Percentiles rank a stretch among this genome's conserved stretches.
phyloP scores from a whole-genome alignment of 2,113 vertebrate species.

The Dendropsophus ebraccatus region DNA sequence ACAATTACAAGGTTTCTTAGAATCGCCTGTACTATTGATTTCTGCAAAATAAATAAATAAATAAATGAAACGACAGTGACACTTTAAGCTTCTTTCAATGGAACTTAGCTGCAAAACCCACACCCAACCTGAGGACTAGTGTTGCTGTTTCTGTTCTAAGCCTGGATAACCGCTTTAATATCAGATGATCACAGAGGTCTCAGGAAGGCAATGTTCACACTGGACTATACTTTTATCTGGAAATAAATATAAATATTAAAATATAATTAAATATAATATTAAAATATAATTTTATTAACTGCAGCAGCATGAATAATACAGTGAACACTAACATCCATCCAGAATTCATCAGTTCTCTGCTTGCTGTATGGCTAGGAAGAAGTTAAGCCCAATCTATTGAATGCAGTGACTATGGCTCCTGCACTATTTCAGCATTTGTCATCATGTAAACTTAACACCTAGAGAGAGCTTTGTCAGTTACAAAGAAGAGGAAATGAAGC shows the following conservation, averaged over 20 bases:
- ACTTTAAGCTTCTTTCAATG: no score
- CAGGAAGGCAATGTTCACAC: no score
- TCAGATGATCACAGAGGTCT: background rate
- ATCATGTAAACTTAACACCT: constrained; percentile 93
- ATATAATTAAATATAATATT: no score
- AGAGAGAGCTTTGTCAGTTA: constrained; percentile 96
- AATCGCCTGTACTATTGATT: no score
- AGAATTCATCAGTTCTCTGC: background rate
- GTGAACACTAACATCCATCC: background rate
- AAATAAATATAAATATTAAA: no score
- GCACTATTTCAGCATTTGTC: constrained; percentile 92
- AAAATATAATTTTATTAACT: background rate
- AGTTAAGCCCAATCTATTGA: constrained; percentile 36
- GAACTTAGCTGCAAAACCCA: no score
- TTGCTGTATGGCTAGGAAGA: background rate
- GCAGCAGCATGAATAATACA: background rate
- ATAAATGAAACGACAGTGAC: no score
- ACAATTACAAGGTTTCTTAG: no score
- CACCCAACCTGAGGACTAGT: no score
- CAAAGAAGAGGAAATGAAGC: constrained; percentile 93
- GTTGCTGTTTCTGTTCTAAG: no score
- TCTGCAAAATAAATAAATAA: no score
- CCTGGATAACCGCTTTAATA: background rate
- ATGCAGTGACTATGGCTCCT: constrained; percentile 72
- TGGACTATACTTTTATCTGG: no score